A percentile compares a stretch with the other conserved stretches of the same genome.
phyloP scores from a whole-genome alignment of 2,888 invertebrate genomes.

The Hirtodrosophila histrioides region DNA sequence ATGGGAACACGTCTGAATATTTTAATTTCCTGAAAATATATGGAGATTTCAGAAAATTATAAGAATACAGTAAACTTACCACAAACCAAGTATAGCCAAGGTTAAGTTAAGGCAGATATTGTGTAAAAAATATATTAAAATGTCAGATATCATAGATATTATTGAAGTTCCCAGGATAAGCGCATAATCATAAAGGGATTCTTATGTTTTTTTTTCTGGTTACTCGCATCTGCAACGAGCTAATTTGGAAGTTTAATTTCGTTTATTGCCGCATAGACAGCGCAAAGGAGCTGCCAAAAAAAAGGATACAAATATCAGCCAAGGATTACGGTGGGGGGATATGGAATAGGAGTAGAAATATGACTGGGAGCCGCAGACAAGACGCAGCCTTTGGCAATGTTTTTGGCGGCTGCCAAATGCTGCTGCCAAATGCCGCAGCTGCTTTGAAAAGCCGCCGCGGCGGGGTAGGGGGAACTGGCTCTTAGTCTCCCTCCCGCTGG shows the following conservation, averaged over 20 bases:
- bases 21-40: too few relatives aligned
- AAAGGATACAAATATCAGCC: conserved; percentile 2
- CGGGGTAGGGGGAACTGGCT: conserved; percentile 2
- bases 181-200: conserved; percentile 5
- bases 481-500: conserved; percentile 22
- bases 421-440: conserved; percentile 62
- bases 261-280: conserved; percentile 74
- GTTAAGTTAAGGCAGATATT: too few relatives aligned
- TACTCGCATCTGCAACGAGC: conserved; percentile 61
- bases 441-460: conserved; percentile 59
- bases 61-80: too few relatives aligned
- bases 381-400: conserved; percentile 37
- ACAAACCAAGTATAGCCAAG: too few relatives aligned
- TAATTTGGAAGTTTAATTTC: conserved; percentile 75
- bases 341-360: conserved; percentile 33
- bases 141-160: too few relatives aligned
- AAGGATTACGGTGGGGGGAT: conserved; percentile 21
- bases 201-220: conserved; percentile 3
- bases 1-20: too few relatives aligned
- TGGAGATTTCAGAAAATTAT: too few relatives aligned
- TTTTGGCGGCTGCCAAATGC: conserved; percentile 28
- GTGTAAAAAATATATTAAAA: too few relatives aligned
- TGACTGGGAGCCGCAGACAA: conserved; percentile 61
- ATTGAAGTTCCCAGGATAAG: conserved; percentile 6
- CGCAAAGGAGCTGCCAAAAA: conserved; percentile 58